Percentiles rank a stretch among this genome's conserved stretches.
Evolutionary conservation across 2,113 vertebrate species (phyloP).

Genomic region (Smithornis capensis): DNA sequence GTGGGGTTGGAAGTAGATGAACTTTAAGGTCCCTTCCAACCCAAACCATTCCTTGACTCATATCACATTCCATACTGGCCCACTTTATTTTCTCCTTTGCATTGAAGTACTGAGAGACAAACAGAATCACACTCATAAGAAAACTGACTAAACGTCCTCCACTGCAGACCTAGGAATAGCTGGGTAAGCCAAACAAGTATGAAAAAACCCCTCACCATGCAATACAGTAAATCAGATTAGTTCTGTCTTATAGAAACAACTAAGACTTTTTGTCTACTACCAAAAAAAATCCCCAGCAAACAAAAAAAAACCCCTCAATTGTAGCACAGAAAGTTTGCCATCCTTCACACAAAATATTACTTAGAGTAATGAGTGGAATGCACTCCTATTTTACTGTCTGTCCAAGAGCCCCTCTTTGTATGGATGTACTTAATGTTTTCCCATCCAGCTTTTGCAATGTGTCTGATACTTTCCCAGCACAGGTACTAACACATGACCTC

Average conservation of each 20-base stretch:
- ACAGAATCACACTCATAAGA: neutral
- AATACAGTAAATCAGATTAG: neutral
- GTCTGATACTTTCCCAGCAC: neutral
- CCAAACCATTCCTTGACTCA: neutral
- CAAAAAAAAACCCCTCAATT: neutral
- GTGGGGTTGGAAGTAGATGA: neutral
- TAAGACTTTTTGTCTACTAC: neutral
- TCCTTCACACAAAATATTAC: neutral
- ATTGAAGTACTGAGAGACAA: neutral
- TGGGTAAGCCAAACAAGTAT: neutral
- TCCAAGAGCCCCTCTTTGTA: neutral
- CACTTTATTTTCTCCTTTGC: neutral
- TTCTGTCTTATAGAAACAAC: neutral
- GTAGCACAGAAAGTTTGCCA: neutral
- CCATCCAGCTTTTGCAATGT: neutral
- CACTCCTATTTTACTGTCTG: neutral
- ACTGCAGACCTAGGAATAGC: neutral
- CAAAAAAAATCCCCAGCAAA: neutral
- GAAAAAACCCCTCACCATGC: rapidly evolving
- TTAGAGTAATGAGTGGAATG: neutral
- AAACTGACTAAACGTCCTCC: neutral
- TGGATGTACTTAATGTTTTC: neutral
- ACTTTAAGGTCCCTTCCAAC: neutral
- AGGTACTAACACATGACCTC: neutral
- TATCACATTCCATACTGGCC: neutral